These are phyloP conservation scores for Catostylus mosaicus DNA, from an alignment of 30 jellyfish, hydroid and myxozoan species.

Conservation along the genomic window DNA sequence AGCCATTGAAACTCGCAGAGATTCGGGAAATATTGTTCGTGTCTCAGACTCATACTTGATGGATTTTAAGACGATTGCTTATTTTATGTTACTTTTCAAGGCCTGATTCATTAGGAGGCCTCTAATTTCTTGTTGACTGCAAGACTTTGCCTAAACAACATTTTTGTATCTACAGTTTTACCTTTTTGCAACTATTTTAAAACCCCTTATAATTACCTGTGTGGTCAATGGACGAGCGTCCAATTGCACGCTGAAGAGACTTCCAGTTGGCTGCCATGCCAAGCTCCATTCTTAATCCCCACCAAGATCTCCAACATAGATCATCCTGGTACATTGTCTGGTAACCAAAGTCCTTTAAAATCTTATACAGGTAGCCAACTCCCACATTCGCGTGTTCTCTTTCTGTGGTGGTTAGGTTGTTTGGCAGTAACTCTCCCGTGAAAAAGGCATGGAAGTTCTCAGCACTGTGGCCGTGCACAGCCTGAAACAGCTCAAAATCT, in stretches of 20 bases:
- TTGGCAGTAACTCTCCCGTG: conserved; percentile 85
- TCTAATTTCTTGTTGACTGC: too few species aligned
- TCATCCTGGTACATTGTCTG: conserved; percentile 85
- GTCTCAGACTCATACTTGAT: too few species aligned
- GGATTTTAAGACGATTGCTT: too few species aligned
- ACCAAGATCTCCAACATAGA: conserved; percentile 85
- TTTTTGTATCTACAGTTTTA: too few species aligned
- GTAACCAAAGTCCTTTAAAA: conserved; percentile 65
- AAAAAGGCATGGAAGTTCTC: conserved; percentile 84
- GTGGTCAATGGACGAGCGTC: conserved; percentile 33
- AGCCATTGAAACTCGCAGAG: too few species aligned
- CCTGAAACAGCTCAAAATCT: conserved; percentile 84
- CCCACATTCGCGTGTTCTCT: conserved; percentile 64
- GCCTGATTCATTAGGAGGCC: too few species aligned
- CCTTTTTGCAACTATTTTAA: not conserved
- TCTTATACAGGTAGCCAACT: conserved; percentile 25
- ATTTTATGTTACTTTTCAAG: too few species aligned
- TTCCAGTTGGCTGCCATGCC: conserved; percentile 76
- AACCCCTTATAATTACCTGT: too few species aligned
- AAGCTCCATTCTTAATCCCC: conserved; percentile 92
- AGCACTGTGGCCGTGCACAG: conserved; percentile 96
- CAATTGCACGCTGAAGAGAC: conserved; percentile 35
- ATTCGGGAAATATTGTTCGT: too few species aligned
- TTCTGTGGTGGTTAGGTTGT: conserved; percentile 45
- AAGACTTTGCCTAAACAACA: too few species aligned